Conservation (phyloP, 2,797 vertebrate genomes). For the Cyclura pinguis region DNA sequence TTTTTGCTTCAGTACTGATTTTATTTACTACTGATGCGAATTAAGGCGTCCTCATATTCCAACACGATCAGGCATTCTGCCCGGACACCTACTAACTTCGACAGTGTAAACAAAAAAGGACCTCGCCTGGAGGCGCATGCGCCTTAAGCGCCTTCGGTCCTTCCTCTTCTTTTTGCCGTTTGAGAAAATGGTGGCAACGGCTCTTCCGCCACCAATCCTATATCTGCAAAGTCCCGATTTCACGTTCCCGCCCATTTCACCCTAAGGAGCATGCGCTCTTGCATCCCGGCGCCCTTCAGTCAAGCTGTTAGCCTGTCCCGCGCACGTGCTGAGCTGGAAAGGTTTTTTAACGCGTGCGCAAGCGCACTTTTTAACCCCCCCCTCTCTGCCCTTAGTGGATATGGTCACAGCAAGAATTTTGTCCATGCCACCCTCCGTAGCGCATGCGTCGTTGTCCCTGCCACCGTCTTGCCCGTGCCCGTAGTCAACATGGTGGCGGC, state of each 20-base stretch:
- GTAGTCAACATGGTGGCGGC: conserved; percentile 26
- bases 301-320: neutral
- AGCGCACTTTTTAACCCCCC: fast-evolving
- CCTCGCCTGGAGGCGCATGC: neutral
- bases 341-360: neutral
- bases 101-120: neutral
- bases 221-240: neutral
- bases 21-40: neutral
- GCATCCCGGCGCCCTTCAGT: too few species aligned
- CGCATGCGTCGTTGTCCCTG: neutral
- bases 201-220: neutral
- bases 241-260: neutral
- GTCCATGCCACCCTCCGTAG: too few species aligned
- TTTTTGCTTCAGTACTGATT: fast-evolving
- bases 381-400: neutral
- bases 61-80: neutral
- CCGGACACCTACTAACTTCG: neutral
- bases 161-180: neutral
- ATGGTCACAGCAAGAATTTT: neutral
- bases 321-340: too few species aligned
- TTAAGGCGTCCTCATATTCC: neutral
- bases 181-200: neutral
- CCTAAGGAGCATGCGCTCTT: neutral
- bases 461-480: conserved; percentile 6
- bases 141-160: neutral